Conservation (phyloP, 2,888 invertebrate genomes). For the Ectemnius cavifrons region DNA sequence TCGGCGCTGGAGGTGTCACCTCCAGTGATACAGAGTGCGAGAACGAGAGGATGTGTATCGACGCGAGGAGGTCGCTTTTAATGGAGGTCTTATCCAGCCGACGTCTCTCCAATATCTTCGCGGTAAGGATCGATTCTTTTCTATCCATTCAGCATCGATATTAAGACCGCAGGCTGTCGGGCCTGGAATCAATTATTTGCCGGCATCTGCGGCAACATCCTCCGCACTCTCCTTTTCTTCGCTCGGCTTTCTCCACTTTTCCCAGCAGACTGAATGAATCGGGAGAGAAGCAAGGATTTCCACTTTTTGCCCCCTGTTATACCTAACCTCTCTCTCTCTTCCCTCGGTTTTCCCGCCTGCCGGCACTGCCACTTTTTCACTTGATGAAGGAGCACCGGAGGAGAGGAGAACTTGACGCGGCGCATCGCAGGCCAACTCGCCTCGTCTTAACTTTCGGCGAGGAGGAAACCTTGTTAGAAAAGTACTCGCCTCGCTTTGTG, state of each 20-base stretch:
- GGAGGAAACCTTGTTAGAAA: too few species aligned
- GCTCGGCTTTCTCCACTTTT: too few species aligned
- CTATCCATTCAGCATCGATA: constrained; percentile 19
- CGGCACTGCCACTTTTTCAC: too few species aligned
- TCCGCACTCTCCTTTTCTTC: too few species aligned
- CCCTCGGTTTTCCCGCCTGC: too few species aligned
- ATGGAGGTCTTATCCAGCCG: constrained; percentile 32
- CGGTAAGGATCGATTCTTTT: constrained; percentile 35
- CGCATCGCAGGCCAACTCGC: too few species aligned
- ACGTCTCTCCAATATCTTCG: constrained; percentile 37
- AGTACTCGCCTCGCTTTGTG: too few species aligned
- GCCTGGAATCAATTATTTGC: constrained; percentile 26
- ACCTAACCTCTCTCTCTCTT: background rate
- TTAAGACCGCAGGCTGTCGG: constrained; percentile 22
- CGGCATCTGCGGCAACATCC: constrained; percentile 28
- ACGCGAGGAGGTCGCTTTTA: constrained; percentile 35
- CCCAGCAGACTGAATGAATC: background rate
- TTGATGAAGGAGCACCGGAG: too few species aligned
- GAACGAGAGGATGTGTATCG: too few species aligned
- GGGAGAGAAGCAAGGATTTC: background rate
- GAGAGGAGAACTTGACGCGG: too few species aligned
- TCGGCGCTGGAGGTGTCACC: constrained; percentile 36
- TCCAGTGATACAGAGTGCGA: constrained; percentile 34
- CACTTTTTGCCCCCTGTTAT: background rate
- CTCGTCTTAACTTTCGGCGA: too few species aligned